Evolutionary conservation across 1,140 invertebrate species (phyloP).

Genomic region (Trypoxylus dichotomus): DNA sequence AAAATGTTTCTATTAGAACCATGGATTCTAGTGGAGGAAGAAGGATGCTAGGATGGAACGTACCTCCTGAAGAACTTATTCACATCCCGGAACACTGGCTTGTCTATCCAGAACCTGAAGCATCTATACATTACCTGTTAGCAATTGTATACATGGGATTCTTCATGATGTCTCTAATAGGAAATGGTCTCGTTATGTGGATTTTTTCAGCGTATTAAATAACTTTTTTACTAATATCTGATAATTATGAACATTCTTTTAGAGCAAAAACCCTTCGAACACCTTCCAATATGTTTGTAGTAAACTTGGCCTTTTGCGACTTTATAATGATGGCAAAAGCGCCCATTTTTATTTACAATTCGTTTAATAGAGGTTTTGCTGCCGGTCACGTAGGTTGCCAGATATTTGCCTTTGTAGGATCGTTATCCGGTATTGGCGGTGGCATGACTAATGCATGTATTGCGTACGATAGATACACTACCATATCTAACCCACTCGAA

Average conservation of each 20-base stretch:
- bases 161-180: constrained; percentile 73
- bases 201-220: constrained; percentile 73
- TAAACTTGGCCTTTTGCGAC: constrained; percentile 85
- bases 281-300: constrained; percentile 87
- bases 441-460: constrained; percentile 75
- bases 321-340: constrained; percentile 87
- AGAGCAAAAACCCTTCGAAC: constrained; percentile 83
- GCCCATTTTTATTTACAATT: constrained; percentile 86
- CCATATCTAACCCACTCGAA: constrained; percentile 80
- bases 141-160: constrained; percentile 80
- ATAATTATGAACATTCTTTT: constrained; percentile 43
- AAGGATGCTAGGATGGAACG: constrained; percentile 74
- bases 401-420: constrained; percentile 75
- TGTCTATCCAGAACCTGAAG: constrained; percentile 74
- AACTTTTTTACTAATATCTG: constrained; percentile 37
- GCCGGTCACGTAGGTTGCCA: constrained; percentile 73
- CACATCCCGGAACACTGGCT: constrained; percentile 84
- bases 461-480: constrained; percentile 62
- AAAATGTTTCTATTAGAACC: not conserved
- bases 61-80: constrained; percentile 72
- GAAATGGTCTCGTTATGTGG: constrained; percentile 88
- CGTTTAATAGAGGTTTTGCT: constrained; percentile 76
- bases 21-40: constrained; percentile 25
- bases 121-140: constrained; percentile 79
- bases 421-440: constrained; percentile 77